A percentile compares a stretch with the other conserved stretches of the same genome.
Conservation (phyloP, 2,797 vertebrate genomes). For the Periophthalmus magnuspinnatus region DNA sequence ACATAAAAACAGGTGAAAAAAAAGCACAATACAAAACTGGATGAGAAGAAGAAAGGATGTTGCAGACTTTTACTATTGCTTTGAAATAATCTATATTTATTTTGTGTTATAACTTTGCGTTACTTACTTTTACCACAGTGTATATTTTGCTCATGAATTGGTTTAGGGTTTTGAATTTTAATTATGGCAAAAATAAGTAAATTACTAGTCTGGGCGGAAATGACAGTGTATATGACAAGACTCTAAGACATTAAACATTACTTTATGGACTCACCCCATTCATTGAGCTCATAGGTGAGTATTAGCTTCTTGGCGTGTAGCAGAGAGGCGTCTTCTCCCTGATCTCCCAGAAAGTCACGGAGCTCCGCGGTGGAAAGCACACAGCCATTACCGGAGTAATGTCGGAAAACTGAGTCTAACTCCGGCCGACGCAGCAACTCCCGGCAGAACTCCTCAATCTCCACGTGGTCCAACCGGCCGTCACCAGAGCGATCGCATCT, state of each 20-base stretch:
- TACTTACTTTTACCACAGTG: too few relatives aligned
- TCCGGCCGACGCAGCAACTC: constrained; percentile 89
- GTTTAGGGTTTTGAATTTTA: too few relatives aligned
- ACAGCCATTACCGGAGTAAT: constrained; percentile 85
- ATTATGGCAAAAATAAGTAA: not conserved
- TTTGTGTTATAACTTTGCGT: too few relatives aligned
- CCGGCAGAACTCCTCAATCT: constrained; percentile 92
- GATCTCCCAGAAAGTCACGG: constrained; percentile 89
- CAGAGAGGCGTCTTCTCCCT: constrained; percentile 86
- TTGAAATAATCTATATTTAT: too few relatives aligned
- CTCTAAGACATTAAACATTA: constrained; percentile 18
- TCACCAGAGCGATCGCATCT: constrained; percentile 88
- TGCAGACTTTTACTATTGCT: too few relatives aligned
- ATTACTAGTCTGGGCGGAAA: constrained; percentile 20
- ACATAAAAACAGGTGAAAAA: too few relatives aligned
- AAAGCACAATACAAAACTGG: too few relatives aligned
- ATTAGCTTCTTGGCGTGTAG: constrained; percentile 79
- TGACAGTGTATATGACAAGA: constrained; percentile 7
- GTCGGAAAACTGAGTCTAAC: constrained; percentile 86
- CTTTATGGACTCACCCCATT: constrained; percentile 80
- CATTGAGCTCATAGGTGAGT: constrained; percentile 84
- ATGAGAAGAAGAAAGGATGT: too few relatives aligned
- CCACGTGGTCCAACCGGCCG: constrained; percentile 83
- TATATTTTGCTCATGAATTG: too few relatives aligned
- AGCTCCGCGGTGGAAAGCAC: constrained; percentile 88